These are phyloP conservation scores for Hippocampus comes DNA, from an alignment of 2,113 vertebrate genomes.

Conservation along the genomic window DNA sequence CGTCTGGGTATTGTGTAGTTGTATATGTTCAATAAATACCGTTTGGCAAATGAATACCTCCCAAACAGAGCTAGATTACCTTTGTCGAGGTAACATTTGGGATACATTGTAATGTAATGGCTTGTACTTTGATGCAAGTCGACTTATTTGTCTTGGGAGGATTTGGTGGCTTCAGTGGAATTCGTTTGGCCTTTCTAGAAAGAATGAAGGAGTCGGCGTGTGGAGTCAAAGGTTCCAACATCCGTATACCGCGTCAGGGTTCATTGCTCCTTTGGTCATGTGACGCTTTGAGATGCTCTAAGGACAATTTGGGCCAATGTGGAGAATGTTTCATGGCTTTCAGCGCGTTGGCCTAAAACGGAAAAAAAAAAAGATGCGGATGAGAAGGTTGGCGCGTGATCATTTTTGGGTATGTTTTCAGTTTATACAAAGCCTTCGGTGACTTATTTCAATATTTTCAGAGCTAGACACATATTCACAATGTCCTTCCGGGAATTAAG, in stretches of 20 bases:
- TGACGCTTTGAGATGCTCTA: neutral
- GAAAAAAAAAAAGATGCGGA: neutral
- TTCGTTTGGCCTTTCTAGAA: neutral
- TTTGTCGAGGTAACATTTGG: neutral
- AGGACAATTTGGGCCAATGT: neutral
- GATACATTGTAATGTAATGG: neutral
- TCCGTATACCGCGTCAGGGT: neutral
- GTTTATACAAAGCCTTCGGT: neutral
- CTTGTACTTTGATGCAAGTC: constrained; percentile 5
- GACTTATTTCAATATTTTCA: neutral
- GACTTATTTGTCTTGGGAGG: neutral
- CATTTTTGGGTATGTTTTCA: neutral
- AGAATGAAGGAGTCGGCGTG: constrained; percentile 1
- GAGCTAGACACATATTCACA: neutral
- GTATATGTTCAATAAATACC: neutral
- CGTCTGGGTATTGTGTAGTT: neutral
- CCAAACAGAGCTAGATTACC: neutral
- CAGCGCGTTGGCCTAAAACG: neutral
- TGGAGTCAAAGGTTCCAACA: constrained; percentile 29
- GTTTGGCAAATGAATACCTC: neutral
- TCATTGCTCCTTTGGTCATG: constrained; percentile 9
- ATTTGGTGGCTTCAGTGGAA: neutral
- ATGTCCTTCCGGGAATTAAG: neutral
- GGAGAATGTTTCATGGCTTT: neutral
- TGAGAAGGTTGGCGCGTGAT: neutral